Evolutionary conservation across 1,140 invertebrate genomes (phyloP), one percentile per base, ranked within the genome.

Genomic region (Heliconius himera): DNA sequence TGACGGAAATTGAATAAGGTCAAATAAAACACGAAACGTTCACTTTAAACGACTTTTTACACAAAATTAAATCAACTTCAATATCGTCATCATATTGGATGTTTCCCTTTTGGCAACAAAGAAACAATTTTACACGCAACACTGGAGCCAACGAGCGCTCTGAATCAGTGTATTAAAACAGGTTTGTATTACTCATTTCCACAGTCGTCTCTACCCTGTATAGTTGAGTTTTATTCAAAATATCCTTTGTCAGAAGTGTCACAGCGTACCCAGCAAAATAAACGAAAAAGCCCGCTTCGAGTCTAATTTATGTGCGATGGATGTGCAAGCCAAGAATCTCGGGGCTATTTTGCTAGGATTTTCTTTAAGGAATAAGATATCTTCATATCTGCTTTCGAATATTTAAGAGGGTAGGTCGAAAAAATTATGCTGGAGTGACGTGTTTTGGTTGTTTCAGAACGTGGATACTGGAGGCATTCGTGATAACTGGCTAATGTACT

Each of bases 101-200:
- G 46, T 70, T 81, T 73, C 56, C 76, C 56, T 70, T 77, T 77
- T 76, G 51, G 73, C 29, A 82, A 82, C 79, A 84, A 87, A 87
- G 80, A 78, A 85, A 81, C 82, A 80, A 81, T 81, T 81, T 83
- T 78, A 83, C 74, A 71, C 80, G 74, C 73, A 22, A 66, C 70
- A 54, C 3, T 78, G 80, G 60, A 74, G 38, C 49, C 20, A 80
- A 29, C 66, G 76, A 56, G 81, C 80, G 79, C 77, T 41, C 77
- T 86, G 87, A 88, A 85, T 88, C 86, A 87, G 77, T 82, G 81
- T 81, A 82, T 85, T 84, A 84, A 88, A 87, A 86, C 82, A 83
- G 83, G 82, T 78, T 83, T 77, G 83, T 80, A 82, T 88, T 88
- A 88, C 84, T 88, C 85, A 86, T 86, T 87, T 84, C 78, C 75